phyloP scores from a whole-genome alignment of 2,797 vertebrate species.

The Bucorvus abyssinicus region DNA sequence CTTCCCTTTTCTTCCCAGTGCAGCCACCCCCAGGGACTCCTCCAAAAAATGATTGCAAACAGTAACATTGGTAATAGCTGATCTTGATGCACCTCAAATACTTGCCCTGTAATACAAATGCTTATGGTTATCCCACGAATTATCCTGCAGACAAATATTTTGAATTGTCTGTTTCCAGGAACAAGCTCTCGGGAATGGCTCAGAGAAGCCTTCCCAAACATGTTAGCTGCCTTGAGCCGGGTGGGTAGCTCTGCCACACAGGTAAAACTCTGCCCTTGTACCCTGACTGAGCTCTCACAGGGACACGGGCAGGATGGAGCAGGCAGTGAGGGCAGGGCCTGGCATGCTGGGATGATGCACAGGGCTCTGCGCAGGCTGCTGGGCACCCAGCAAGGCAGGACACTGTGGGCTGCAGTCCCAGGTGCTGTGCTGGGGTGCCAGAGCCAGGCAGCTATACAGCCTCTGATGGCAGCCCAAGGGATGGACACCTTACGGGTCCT shows the following conservation, averaged over 20 bases:
- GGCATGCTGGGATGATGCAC: accelerated
- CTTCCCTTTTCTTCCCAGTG: accelerated
- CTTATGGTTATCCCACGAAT: not conserved
- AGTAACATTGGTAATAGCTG: not conserved
- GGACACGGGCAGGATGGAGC: accelerated
- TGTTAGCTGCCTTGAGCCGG: accelerated
- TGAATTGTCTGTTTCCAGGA: constrained; percentile 27
- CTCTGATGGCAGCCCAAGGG: accelerated
- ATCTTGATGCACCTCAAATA: not conserved
- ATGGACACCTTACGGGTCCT: not conserved
- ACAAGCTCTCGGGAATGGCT: not conserved
- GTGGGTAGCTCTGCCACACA: not conserved
- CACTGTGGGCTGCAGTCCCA: not conserved
- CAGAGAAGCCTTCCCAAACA: not conserved
- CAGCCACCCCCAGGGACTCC: not conserved
- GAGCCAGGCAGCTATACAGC: not conserved
- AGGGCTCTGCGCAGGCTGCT: not conserved
- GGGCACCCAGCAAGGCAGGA: not conserved
- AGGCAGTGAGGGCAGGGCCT: not conserved
- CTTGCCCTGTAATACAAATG: not conserved
- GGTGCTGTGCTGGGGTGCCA: accelerated
- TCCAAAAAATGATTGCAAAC: not conserved
- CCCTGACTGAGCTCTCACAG: not conserved
- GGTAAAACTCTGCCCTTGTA: not conserved
- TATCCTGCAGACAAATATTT: not conserved